Conservation (phyloP, 2,797 vertebrate species). For the Synanceia verrucosa region DNA sequence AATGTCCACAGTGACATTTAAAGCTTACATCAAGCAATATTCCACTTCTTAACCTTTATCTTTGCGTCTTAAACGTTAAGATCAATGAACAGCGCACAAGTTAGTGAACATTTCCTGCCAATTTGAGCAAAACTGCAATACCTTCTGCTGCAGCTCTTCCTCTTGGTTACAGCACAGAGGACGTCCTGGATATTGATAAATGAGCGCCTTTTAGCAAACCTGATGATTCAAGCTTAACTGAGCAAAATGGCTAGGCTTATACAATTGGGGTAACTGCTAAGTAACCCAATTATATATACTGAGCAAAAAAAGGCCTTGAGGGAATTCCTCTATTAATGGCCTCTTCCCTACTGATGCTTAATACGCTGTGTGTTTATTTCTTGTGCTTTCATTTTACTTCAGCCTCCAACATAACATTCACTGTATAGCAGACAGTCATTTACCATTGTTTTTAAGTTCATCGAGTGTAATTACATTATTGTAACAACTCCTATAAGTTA, state of each 20-base stretch:
- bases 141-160: neutral
- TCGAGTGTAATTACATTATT: conserved; percentile 27
- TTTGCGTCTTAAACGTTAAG: neutral
- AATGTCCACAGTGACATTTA: conserved; percentile 5
- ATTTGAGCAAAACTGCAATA: neutral
- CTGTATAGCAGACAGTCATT: conserved; percentile 15
- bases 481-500: conserved; percentile 4
- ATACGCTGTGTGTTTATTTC: conserved; percentile 38
- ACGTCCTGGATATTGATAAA: conserved; percentile 51
- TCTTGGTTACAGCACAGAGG: neutral
- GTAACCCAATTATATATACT: conserved; percentile 63
- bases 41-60: conserved; percentile 19
- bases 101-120: neutral
- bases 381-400: conserved; percentile 26
- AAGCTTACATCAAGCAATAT: neutral
- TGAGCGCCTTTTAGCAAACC: conserved; percentile 49
- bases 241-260: conserved; percentile 52
- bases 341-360: conserved; percentile 45
- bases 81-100: conserved; percentile 15
- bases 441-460: conserved; percentile 39
- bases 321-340: conserved; percentile 62
- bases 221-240: conserved; percentile 64
- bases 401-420: conserved; percentile 10
- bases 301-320: conserved; percentile 37
- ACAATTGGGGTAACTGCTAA: conserved; percentile 61